Percentiles rank a stretch among this genome's conserved stretches.
Conservation (phyloP, 2,113 vertebrate species). For the Tricholaema leucomelas region DNA sequence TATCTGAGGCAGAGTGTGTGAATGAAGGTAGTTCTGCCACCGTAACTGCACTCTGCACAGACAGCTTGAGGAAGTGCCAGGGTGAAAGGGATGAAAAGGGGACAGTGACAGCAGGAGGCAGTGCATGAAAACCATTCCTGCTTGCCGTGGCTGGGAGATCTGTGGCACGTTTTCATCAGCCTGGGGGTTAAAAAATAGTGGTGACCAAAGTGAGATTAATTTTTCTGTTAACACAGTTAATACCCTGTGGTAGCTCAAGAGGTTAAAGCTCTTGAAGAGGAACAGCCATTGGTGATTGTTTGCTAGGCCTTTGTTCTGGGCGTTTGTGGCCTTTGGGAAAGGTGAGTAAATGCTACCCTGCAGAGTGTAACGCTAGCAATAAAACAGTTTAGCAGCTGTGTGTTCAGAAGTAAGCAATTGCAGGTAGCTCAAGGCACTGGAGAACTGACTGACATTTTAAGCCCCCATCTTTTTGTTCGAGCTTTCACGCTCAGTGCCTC, state of each 20-base stretch:
- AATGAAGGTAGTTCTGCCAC: background rate
- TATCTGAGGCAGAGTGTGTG: background rate
- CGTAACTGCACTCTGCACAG: background rate
- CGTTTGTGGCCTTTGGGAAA: background rate
- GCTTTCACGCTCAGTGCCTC: background rate
- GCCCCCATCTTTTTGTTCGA: background rate
- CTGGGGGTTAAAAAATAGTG: background rate
- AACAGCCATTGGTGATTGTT: background rate
- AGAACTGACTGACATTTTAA: background rate
- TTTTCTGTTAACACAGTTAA: background rate
- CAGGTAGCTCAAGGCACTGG: background rate
- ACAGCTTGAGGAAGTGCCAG: background rate
- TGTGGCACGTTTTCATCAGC: background rate
- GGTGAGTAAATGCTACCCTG: background rate
- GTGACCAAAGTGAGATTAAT: background rate
- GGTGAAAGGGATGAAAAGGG: background rate
- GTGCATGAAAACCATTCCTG: background rate
- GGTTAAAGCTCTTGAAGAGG: background rate
- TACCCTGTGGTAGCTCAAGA: background rate
- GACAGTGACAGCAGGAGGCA: constrained; percentile 37
- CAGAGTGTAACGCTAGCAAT: background rate
- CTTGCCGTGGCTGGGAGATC: background rate
- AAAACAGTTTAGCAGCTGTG: background rate
- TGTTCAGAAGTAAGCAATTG: background rate
- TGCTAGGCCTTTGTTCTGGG: background rate